Percentiles rank a stretch among this genome's conserved stretches.
phyloP scores from a whole-genome alignment of 2,888 invertebrate genomes.

The Cyaniris semiargus region DNA sequence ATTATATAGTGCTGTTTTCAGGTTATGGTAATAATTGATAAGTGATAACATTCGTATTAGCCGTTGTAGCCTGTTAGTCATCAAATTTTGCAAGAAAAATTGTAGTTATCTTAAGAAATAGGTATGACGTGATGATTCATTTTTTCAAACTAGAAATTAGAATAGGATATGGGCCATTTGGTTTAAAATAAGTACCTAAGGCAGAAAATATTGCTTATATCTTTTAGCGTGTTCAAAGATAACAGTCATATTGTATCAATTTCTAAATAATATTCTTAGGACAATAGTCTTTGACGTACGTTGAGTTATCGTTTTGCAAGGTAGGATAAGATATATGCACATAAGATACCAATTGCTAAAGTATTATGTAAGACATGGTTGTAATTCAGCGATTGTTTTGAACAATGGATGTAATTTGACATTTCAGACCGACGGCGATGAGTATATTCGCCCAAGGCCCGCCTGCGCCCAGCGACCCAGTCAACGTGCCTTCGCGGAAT shows the following conservation, averaged over 20 bases:
- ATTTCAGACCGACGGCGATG: constrained; percentile 82
- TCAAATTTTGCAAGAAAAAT: not conserved
- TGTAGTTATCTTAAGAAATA: not conserved
- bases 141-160: not conserved
- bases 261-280: not conserved
- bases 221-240: too few species aligned
- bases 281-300: not conserved
- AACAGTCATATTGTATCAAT: not conserved
- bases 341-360: not conserved
- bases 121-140: not conserved
- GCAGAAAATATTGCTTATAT: too few species aligned
- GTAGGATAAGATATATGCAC: not conserved
- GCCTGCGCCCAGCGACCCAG: constrained; percentile 81
- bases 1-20: not conserved
- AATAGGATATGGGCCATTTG: not conserved
- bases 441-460: constrained; percentile 82
- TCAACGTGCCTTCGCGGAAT: constrained; percentile 80
- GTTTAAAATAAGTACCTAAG: too few species aligned
- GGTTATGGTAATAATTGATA: not conserved
- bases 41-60: not conserved
- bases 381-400: constrained; percentile 1
- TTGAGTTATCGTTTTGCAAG: not conserved
- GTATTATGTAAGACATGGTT: not conserved
- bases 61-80: not conserved
- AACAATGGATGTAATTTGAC: constrained; percentile 31